Base-by-base conservation (phyloP, 1,140 invertebrate genomes). In the Diorhabda sublineata region DNA sequence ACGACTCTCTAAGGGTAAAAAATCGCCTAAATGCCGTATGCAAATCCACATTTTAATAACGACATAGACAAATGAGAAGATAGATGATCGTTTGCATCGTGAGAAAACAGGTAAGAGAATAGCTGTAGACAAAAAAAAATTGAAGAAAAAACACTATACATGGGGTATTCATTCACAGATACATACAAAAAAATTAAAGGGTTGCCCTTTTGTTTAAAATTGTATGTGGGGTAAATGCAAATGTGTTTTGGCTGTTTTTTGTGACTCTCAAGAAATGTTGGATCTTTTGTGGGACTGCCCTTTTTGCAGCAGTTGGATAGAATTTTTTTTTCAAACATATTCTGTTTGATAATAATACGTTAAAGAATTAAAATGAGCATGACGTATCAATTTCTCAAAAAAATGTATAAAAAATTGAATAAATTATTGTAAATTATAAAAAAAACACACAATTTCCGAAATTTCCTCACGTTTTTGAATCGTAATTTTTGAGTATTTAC, bases 61-160 rank as follows among this genome's bases (percentile, higher is more conserved):
- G 61, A 62, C 61, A n/a, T 62, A 62, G 42, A 62, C 42, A 62
- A 42, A 62, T 42, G 58, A 44, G 66, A 70, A 73, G 71, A 73
- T 73, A 70, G 69, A 73, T 73, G 71, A 73, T 73, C 43, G 62
- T 70, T 69, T 60, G 66, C 68, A 73, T 73, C 71, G 71, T 73
- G 71, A 73, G 71, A 73, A 73, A 70, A 64, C 69, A 70, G 71
- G 69, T 73, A 70, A 73, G 69, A 73, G 71, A 73, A 73, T 73
- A 60, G 69, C 9, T 42, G 9, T 45, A 70, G 69, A 73, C 68
- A 73, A 73, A 73, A 73, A 72, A 72, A 70, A 66, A 42, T 64
- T 52, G 64, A 64, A 66, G 45, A 26, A 26, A 26, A 26, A 26
- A 62, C 43, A 62, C 61, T 62, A 62, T 62, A 43, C 61, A 62